phyloP scores from a whole-genome alignment of 2,113 vertebrate species.

The Burhinus bistriatus region DNA sequence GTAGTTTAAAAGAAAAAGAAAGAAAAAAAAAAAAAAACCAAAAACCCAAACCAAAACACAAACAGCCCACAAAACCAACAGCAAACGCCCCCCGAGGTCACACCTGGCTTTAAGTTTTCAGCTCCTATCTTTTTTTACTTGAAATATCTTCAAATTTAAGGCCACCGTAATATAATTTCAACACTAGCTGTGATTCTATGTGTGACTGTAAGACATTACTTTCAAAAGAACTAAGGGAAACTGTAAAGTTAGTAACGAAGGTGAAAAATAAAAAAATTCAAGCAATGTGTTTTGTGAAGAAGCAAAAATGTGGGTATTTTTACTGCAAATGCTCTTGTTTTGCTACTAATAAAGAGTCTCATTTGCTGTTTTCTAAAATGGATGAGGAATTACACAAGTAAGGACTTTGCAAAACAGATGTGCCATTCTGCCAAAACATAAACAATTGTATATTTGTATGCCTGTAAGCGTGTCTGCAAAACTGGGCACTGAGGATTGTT shows the following conservation, averaged over 20 bases:
- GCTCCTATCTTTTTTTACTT: background rate
- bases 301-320: background rate
- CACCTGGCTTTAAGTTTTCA: background rate
- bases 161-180: background rate
- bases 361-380: background rate
- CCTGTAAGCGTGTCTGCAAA: background rate
- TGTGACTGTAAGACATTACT: background rate
- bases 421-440: background rate
- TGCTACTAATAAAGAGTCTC: background rate
- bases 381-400: background rate
- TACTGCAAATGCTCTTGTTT: background rate
- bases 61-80: background rate
- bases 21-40: background rate
- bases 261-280: background rate
- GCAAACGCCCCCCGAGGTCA: background rate
- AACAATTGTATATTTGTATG: background rate
- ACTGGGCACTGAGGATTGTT: background rate
- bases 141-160: background rate
- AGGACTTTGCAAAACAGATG: background rate
- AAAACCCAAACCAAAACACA: background rate
- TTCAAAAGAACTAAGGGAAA: background rate
- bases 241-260: background rate
- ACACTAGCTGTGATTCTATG: fast-evolving
- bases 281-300: background rate
- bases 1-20: background rate